Evolutionary conservation across 1,140 invertebrate genomes (phyloP).

Genomic region (Heliconius melpomene): DNA sequence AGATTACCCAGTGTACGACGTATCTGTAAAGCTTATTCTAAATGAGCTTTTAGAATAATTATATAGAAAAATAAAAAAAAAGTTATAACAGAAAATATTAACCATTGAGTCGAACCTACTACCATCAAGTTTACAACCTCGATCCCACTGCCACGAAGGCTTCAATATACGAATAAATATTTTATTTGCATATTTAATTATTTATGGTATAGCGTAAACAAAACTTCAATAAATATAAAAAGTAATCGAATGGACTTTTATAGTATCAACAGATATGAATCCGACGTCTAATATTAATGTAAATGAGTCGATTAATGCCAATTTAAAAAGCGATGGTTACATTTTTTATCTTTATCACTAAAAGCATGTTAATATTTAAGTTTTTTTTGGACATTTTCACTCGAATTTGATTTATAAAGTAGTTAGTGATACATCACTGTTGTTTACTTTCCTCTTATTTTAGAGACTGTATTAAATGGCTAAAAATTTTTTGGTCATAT

Average conservation of each 20-base stretch:
- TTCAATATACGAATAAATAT: background rate
- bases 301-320: constrained; percentile 36
- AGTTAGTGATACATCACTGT: background rate
- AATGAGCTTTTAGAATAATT: too few relatives aligned
- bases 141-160: too few relatives aligned
- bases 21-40: too few relatives aligned
- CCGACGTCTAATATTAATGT: constrained; percentile 32
- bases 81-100: too few relatives aligned
- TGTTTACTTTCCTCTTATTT: background rate
- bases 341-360: constrained; percentile 36
- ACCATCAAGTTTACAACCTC: too few relatives aligned
- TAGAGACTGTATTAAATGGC: background rate
- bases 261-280: constrained; percentile 26
- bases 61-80: too few relatives aligned
- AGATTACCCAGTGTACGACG: too few relatives aligned
- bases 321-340: constrained; percentile 30
- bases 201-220: constrained; percentile 13
- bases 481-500: background rate
- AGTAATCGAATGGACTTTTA: constrained; percentile 31
- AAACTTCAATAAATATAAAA: constrained; percentile 30
- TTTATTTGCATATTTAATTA: background rate
- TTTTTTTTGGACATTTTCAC: constrained; percentile 10
- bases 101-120: too few relatives aligned
- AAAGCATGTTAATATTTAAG: constrained; percentile 25
- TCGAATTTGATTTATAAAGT: background rate